Conservation (phyloP, 2,797 vertebrate species). For the Enteromius trimaculatus region DNA sequence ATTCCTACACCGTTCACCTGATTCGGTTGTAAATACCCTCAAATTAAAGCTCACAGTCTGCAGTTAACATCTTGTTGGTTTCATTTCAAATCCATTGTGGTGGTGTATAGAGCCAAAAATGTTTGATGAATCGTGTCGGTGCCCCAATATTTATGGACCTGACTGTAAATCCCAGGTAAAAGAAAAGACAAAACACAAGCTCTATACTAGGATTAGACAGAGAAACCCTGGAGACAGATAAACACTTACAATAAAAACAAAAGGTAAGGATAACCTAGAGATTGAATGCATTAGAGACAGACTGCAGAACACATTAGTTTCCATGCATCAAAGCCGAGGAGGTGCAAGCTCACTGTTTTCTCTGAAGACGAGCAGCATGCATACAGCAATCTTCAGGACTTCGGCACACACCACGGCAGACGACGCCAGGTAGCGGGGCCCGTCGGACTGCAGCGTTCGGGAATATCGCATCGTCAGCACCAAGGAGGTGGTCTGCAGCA, state of each 20-base stretch:
- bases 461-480: conserved; percentile 98
- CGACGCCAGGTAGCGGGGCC: conserved; percentile 93
- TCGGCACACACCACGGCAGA: conserved; percentile 95
- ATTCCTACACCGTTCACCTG: background rate
- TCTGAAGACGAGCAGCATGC: conserved; percentile 89
- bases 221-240: background rate
- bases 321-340: background rate
- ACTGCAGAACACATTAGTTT: background rate
- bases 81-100: too few species aligned
- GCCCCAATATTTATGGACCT: too few species aligned
- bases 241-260: background rate
- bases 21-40: background rate
- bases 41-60: background rate
- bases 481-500: conserved; percentile 95
- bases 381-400: conserved; percentile 91
- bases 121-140: too few species aligned
- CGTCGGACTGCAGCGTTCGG: conserved; percentile 90
- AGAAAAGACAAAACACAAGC: background rate
- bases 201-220: background rate
- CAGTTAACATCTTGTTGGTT: too few species aligned
- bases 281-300: background rate
- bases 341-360: conserved; percentile 79
- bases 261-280: background rate
- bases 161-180: too few species aligned
- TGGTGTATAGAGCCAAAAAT: too few species aligned